A percentile compares a stretch with the other conserved stretches of the same genome.
Conservation (phyloP, 2,888 invertebrate species). For the Eilema depressum region DNA sequence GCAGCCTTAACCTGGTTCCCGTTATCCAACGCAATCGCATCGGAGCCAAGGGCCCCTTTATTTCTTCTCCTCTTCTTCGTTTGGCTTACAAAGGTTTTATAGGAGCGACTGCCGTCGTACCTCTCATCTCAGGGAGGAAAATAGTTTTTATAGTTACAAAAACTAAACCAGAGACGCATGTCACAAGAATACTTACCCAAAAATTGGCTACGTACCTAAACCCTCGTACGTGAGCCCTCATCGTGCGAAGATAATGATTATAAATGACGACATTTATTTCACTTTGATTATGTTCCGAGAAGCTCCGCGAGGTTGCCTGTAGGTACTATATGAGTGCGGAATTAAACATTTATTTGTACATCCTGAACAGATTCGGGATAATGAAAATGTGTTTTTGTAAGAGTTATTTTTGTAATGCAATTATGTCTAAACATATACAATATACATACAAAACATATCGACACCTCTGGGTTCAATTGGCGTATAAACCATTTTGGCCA, state of each 20-base stretch:
- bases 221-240: conserved; percentile 26
- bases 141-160: not conserved
- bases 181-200: conserved; percentile 6
- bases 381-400: not conserved
- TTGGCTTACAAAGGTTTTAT: no score
- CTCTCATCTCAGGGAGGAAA: no score
- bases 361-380: not conserved
- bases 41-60: no score
- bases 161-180: not conserved
- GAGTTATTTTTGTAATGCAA: not conserved
- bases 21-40: no score
- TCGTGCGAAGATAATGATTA: conserved; percentile 40
- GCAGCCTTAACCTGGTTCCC: no score
- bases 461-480: no score
- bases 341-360: conserved; percentile 8
- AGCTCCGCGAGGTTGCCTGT: conserved; percentile 25
- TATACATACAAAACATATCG: no score
- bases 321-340: conserved; percentile 15
- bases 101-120: no score
- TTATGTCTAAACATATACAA: not conserved
- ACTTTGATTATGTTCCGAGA: conserved; percentile 41
- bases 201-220: conserved; percentile 19
- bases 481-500: no score
- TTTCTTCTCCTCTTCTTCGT: no score
- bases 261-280: conserved; percentile 49